Evolutionary conservation across 2,797 vertebrate species (phyloP), one percentile per base, ranked within the genome.

Genomic region (Glyptemys insculpta): DNA sequence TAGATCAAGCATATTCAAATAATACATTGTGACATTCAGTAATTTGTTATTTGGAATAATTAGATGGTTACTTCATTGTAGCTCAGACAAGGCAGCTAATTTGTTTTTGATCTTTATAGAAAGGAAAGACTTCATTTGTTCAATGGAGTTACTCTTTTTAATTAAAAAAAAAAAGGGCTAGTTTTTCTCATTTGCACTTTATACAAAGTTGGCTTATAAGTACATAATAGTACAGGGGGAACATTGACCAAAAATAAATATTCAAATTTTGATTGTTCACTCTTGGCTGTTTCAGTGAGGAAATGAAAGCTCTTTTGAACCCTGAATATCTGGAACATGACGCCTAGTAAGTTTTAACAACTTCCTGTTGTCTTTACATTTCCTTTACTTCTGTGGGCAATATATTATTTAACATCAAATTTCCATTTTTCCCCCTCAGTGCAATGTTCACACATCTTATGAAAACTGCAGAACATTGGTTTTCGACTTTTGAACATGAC

Each of bases 381-480:
- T 93, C 76, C 31, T 88, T 83, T 72, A 47, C 57, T 84, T 50
- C 79, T 91, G 72, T 56, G 91, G 95, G 34, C 88, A 92, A 92
- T 62, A 81, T 80, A 23, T 86, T 91, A 85, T 95, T 96, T 97
- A 93, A 97, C 86, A 68, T 50, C n/a, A 87, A 29, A 27, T 95
- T 90, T 97, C 92, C 87, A 93, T 95, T 97, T 93, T 95, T 95
- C 96, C 49, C 97, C 95, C 97, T 94, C 76, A 99, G 99, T 97
- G 98, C 99, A 54, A 98, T 99, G 99, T 99, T 99, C 98, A 99
- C 99, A 27, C 98, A 98, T 95, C 99, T 99, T 91, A 99, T 99
- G 99, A 99, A 99, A 96, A 99, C 99, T 3, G 99, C 99, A 82
- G 99, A 99, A 94, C 99, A 99, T 47, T 99, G 99, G 99, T 99